Evolutionary conservation across 1,140 invertebrate species (phyloP).

Genomic region (Lucilia cuprina): DNA sequence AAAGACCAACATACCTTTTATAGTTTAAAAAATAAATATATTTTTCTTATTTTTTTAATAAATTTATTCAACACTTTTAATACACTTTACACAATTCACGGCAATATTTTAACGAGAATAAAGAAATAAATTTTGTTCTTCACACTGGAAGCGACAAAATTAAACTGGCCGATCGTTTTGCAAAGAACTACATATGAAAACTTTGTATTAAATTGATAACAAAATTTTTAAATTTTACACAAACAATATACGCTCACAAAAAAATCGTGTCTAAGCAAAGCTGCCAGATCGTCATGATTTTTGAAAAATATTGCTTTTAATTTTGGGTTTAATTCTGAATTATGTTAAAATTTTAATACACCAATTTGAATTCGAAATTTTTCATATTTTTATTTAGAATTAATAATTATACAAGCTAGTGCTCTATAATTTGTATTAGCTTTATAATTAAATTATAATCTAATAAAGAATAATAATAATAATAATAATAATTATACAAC

Average conservation of each 20-base stretch:
- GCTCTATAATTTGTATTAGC: too few species aligned
- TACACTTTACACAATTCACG: neutral
- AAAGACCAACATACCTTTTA: neutral
- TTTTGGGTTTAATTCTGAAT: too few species aligned
- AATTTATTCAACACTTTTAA: neutral
- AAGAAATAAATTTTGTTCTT: conserved; percentile 50
- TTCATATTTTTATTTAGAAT: too few species aligned
- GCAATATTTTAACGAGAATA: neutral
- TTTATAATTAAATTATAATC: too few species aligned
- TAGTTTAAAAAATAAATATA: neutral
- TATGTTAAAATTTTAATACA: too few species aligned
- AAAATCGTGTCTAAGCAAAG: too few species aligned
- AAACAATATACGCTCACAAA: neutral
- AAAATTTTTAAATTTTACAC: neutral
- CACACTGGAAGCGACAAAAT: conserved; percentile 61
- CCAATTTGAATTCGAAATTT: too few species aligned
- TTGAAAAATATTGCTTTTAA: too few species aligned
- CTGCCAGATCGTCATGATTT: too few species aligned
- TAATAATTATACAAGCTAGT: too few species aligned
- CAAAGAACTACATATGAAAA: conserved; percentile 15
- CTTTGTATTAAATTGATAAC: conserved; percentile 6
- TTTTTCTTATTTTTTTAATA: conserved; percentile 7
- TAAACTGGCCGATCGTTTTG: conserved; percentile 44
- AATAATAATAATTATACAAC: too few species aligned
- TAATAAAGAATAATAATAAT: too few species aligned